A percentile compares a stretch with the other conserved stretches of the same genome.
Conservation (phyloP, 2,888 invertebrate genomes). For the Caenorhabditis wallacei region DNA sequence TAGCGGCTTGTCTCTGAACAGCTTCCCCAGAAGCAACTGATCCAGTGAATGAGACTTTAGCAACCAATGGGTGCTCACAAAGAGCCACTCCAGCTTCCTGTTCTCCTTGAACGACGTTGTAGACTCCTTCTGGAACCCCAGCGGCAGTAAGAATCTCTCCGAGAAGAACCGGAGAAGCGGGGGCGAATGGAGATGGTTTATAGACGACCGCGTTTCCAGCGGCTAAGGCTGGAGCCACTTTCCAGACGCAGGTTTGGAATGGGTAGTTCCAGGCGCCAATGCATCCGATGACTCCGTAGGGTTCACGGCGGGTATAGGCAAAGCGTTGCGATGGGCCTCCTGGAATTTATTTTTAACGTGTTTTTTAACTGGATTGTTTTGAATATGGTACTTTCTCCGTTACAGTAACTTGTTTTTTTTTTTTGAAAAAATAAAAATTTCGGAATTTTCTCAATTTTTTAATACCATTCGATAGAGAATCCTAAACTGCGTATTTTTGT, state of each 20-base stretch:
- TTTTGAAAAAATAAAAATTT: too few species aligned
- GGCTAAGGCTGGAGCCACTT: constrained; percentile 85
- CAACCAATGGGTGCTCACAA: constrained; percentile 84
- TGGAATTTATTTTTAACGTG: too few species aligned
- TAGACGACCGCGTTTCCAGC: constrained; percentile 86
- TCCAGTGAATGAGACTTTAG: constrained; percentile 86
- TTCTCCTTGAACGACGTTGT: constrained; percentile 86
- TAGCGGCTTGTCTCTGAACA: constrained; percentile 78
- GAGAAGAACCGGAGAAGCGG: constrained; percentile 85
- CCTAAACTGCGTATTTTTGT: too few species aligned
- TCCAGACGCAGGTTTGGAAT: constrained; percentile 81
- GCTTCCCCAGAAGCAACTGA: constrained; percentile 84
- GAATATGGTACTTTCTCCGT: too few species aligned
- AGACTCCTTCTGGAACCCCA: constrained; percentile 86
- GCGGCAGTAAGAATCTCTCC: constrained; percentile 85
- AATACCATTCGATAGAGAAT: too few species aligned
- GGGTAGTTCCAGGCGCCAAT: constrained; percentile 83
- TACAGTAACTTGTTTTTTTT: too few species aligned
- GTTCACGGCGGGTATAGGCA: constrained; percentile 81
- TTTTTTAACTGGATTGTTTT: too few species aligned
- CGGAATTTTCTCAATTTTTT: too few species aligned
- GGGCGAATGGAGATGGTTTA: constrained; percentile 86
- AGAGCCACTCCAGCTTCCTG: constrained; percentile 85
- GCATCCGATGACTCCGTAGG: constrained; percentile 80
- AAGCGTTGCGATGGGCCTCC: constrained; percentile 74